phyloP scores from a whole-genome alignment of 2,888 invertebrate species.

The Caenorhabditis sp. region DNA sequence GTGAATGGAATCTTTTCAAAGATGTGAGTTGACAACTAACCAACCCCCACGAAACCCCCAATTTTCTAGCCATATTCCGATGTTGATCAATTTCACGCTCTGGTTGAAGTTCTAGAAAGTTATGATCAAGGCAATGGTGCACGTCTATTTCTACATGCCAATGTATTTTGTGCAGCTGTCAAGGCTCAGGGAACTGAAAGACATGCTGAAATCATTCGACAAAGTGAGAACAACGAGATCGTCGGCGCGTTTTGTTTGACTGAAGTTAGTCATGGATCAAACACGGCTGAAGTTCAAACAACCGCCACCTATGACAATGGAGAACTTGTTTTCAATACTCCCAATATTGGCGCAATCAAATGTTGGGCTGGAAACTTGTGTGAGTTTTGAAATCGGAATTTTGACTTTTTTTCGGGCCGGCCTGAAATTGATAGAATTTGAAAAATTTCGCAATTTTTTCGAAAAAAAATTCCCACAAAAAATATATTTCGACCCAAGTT shows the following conservation, averaged over 20 bases:
- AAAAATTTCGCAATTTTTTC: too few relatives aligned
- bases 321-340: conserved; percentile 80
- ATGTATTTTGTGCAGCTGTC: conserved; percentile 71
- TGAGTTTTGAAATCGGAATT: too few relatives aligned
- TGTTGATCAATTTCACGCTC: conserved; percentile 28
- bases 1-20: conserved; percentile 77
- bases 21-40: conserved; percentile 42
- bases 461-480: too few relatives aligned
- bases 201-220: conserved; percentile 68
- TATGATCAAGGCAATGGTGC: conserved; percentile 57
- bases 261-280: conserved; percentile 89
- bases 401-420: too few relatives aligned
- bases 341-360: conserved; percentile 82
- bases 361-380: conserved; percentile 86
- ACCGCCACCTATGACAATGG: conserved; percentile 66
- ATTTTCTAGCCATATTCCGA: conserved; percentile 29
- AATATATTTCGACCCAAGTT: too few relatives aligned
- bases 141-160: conserved; percentile 45
- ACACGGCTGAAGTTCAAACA: conserved; percentile 75
- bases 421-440: too few relatives aligned
- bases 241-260: conserved; percentile 86
- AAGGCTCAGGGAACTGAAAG: conserved; percentile 71
- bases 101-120: conserved; percentile 45
- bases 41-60: too few relatives aligned
- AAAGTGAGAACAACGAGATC: conserved; percentile 72